Evolutionary conservation across 2,113 vertebrate genomes (phyloP).

Genomic region (Erpornis zantholeuca): DNA sequence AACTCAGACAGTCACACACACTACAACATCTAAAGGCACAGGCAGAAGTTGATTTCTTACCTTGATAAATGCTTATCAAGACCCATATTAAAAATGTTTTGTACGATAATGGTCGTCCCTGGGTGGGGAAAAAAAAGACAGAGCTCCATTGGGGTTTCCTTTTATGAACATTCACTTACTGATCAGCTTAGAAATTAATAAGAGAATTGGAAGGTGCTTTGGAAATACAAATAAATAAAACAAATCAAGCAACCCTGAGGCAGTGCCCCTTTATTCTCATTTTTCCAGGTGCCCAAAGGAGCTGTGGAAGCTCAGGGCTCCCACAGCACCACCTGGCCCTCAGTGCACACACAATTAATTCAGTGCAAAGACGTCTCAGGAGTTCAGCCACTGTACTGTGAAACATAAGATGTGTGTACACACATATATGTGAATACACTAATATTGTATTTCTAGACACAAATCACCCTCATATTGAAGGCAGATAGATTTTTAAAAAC

Average conservation of each 20-base stretch:
- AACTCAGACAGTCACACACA: background rate
- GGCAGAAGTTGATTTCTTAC: slow-evolving; percentile 69
- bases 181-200: background rate
- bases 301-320: background rate
- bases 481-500: background rate
- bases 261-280: background rate
- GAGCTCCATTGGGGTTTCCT: background rate
- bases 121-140: background rate
- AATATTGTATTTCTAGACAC: slow-evolving; percentile 18
- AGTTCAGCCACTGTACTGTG: background rate
- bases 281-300: background rate
- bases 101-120: slow-evolving; percentile 93
- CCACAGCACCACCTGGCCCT: background rate
- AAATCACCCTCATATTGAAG: slow-evolving; percentile 53
- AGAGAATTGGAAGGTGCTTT: background rate
- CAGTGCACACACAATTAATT: slow-evolving; percentile 9
- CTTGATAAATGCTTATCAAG: slow-evolving; percentile 98
- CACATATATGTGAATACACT: background rate
- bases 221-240: background rate
- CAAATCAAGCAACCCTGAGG: background rate
- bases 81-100: slow-evolving; percentile 98
- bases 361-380: background rate
- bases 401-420: background rate
- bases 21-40: background rate
- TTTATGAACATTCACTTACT: background rate